These are phyloP conservation scores for Pitta sordida DNA, from an alignment of 2,113 vertebrate genomes.

Conservation along the genomic window DNA sequence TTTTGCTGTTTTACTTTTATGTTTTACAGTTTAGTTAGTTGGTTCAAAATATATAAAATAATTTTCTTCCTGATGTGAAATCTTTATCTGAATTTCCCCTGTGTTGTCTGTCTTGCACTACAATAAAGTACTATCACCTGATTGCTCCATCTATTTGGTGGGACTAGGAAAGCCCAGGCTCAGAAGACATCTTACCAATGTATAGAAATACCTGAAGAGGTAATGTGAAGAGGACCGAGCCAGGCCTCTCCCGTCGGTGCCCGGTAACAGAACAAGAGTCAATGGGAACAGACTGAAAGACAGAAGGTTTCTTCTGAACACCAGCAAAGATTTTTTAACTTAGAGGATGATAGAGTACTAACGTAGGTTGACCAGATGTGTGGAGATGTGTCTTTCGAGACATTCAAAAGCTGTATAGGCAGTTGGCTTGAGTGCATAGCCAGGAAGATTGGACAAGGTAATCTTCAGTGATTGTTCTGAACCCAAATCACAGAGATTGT, in stretches of 20 bases:
- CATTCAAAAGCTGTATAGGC: neutral
- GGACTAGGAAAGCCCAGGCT: neutral
- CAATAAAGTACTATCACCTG: neutral
- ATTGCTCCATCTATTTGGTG: neutral
- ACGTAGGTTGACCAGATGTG: neutral
- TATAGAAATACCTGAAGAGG: too few species aligned
- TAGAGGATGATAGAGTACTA: neutral
- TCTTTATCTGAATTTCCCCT: neutral
- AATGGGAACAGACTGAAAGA: neutral
- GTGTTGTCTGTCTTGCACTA: neutral
- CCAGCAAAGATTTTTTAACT: neutral
- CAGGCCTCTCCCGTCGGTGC: neutral
- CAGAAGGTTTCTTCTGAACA: neutral
- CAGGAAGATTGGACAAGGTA: neutral
- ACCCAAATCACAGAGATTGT: too few species aligned
- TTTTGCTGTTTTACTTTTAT: neutral
- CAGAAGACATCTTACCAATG: neutral
- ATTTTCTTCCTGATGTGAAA: neutral
- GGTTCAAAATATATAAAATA: neutral
- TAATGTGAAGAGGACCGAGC: rapidly evolving
- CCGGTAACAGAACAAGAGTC: neutral
- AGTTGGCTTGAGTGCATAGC: neutral
- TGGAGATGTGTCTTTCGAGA: neutral
- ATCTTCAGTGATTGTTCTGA: neutral
- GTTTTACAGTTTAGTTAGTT: neutral